Evolutionary conservation across 1,140 invertebrate genomes (phyloP), one percentile per base, ranked within the genome.

Genomic region (Cyclina sinensis): DNA sequence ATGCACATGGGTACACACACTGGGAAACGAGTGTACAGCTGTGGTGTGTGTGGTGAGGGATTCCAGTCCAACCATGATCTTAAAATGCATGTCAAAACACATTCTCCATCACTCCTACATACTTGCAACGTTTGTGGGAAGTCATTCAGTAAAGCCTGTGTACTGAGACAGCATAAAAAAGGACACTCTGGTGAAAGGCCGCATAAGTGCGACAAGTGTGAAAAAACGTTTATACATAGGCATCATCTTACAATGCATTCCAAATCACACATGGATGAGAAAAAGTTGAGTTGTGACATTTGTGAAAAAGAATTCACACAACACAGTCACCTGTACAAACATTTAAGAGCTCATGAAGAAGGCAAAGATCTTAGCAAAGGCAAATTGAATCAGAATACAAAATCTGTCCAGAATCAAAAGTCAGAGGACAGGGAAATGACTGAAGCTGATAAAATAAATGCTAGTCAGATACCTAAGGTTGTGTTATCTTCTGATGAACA

Each of bases 181-280:
- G 91, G 92, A 65, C 94, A 94, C 73, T 91, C 92, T 21, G 94
- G 94, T 9, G 84, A 94, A 68, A 90, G 91, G 62, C 94, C 94
- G 0, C 94, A 93, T 73, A 91, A 92, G 51, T 94, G 93, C 91
- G 98, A 98, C 93, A 97, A 98, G 94, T 99, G 98, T 95, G 98
- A 98, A 7, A 97, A 98, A 62, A 97, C 98, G 94, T 99, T 99
- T 94, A 98, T 98, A 78, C 96, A 98, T 57, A 98, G 98, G 93
- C 98, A 98, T 94, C 98, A 98, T 95, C 97, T 96, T 96, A 97
- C 95, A 97, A 98, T 96, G 97, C 97, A 94, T 96, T 96, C 97
- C 91, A 97, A 98, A 94, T 97, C 97, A 9, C 98, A 99, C 94
- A 99, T 98, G 0, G 97, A 98, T 80, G 96, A 97, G 86, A 97